Conservation (phyloP, 2,797 vertebrate species). For the Sebastes umbrosus region DNA sequence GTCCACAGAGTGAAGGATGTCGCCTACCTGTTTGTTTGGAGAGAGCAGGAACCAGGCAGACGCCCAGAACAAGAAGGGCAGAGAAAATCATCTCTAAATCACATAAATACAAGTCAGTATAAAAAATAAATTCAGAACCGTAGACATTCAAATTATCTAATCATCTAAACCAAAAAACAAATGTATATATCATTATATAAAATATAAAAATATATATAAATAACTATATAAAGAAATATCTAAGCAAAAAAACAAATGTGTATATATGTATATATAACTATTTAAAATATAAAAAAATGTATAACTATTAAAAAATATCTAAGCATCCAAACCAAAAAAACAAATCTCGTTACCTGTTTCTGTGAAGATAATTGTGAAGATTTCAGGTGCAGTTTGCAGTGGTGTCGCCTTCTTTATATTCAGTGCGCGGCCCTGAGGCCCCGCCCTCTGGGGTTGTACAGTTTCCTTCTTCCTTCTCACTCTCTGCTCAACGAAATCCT, state of each 20-base stretch:
- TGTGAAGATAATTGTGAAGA: neutral
- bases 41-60: slow-evolving; percentile 51
- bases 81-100: slow-evolving; percentile 70
- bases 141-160: neutral
- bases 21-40: slow-evolving; percentile 50
- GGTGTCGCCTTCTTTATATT: slow-evolving; percentile 43
- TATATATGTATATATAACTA: too few relatives aligned
- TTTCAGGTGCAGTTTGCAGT: neutral
- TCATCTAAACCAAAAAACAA: neutral
- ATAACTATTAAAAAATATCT: neutral
- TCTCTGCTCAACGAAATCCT: neutral
- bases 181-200: too few relatives aligned
- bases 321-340: neutral
- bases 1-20: neutral
- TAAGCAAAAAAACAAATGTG: too few relatives aligned
- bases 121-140: neutral
- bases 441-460: slow-evolving; percentile 9
- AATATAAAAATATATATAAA: too few relatives aligned
- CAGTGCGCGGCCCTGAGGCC: neutral
- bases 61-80: slow-evolving; percentile 64
- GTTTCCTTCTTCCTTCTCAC: slow-evolving; percentile 68
- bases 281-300: neutral
- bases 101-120: neutral
- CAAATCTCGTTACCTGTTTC: slow-evolving; percentile 32
- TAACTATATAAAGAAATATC: too few relatives aligned